phyloP scores from a whole-genome alignment of 1,140 invertebrate species.

The Dendrolimus punctatus region DNA sequence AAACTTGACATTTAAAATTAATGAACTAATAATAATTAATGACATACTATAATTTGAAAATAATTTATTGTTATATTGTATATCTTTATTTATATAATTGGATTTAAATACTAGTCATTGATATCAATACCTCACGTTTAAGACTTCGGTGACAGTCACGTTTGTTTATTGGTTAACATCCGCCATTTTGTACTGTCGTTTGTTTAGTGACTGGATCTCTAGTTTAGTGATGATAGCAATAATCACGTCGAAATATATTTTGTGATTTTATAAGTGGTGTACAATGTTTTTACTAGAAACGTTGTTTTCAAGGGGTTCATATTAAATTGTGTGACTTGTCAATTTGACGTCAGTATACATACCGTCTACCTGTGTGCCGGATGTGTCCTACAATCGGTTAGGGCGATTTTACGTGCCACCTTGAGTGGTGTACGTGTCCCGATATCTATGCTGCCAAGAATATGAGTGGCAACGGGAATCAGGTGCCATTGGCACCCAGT shows the following conservation, averaged over 20 bases:
- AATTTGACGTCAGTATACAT: slow-evolving; percentile 52
- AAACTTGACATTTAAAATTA: slow-evolving; percentile 50
- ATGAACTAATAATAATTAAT: slow-evolving; percentile 40
- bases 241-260: slow-evolving; percentile 48
- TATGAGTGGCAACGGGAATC: slow-evolving; percentile 69
- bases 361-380: slow-evolving; percentile 62
- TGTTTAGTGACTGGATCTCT: slow-evolving; percentile 67
- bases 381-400: slow-evolving; percentile 70
- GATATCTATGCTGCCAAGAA: slow-evolving; percentile 67
- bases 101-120: slow-evolving; percentile 26
- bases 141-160: slow-evolving; percentile 52
- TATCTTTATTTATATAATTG: slow-evolving; percentile 43
- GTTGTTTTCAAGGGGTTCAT: slow-evolving; percentile 47
- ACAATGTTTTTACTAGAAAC: slow-evolving; percentile 67
- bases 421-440: slow-evolving; percentile 68
- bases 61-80: slow-evolving; percentile 61
- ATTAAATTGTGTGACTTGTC: slow-evolving; percentile 63
- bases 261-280: slow-evolving; percentile 53
- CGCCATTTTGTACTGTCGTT: slow-evolving; percentile 71
- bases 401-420: slow-evolving; percentile 66
- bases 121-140: slow-evolving; percentile 29
- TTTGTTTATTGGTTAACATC: slow-evolving; percentile 71
- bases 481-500: slow-evolving; percentile 64
- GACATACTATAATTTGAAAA: slow-evolving; percentile 19
- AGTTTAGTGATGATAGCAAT: slow-evolving; percentile 56